Evolutionary conservation across 2,113 vertebrate species (phyloP), one percentile per base, ranked within the genome.

Genomic region (Apteryx mantelli): DNA sequence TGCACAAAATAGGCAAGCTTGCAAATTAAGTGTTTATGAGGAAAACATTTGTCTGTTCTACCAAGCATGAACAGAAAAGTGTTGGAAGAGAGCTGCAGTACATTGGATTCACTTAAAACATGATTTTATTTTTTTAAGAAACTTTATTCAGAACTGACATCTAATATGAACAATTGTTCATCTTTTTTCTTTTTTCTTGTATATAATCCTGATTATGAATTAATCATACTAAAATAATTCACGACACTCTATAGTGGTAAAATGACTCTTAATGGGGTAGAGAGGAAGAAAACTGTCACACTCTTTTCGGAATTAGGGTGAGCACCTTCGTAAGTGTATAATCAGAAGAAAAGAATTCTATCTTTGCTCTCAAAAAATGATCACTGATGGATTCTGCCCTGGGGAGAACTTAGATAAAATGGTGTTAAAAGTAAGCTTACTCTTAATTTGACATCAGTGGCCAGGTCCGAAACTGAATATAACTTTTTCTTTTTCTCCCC

Each of bases 331-430:
- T 87, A 77, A 84, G 15, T 26, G 18, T 34, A 28, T 61, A 71
- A 65, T 69, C 10, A 30, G 14, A 71, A 77, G 19, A 58, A 30
- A 66, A 22, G 2, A 14, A 40, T 91, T 64, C 18, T 56, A 0
- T 82, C 14, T 88, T 66, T 75, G 12, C 63, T 91, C 2, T 4
- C 77, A 50, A 9, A 48, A 58, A 75, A 9, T 88, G 48, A 9
- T 90, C 70, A 30, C 32, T 64, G 40, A 22, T 68, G 11, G 0
- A 0, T 55, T 88, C 3, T 52, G 50, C 13, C 9, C 14, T 42
- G 12, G 34, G 12, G 25, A 66, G 21, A 3, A 42, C 12, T 78
- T 65, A 11, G 2, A 68, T 91, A 89, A 86, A 88, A 18, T 48
- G 16, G 9, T 74, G 16, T 76, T 78, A 25, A 44, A 87, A 89